Evolutionary conservation across 1,140 invertebrate species (phyloP).

Genomic region (Drosophila pseudoananassae): DNA sequence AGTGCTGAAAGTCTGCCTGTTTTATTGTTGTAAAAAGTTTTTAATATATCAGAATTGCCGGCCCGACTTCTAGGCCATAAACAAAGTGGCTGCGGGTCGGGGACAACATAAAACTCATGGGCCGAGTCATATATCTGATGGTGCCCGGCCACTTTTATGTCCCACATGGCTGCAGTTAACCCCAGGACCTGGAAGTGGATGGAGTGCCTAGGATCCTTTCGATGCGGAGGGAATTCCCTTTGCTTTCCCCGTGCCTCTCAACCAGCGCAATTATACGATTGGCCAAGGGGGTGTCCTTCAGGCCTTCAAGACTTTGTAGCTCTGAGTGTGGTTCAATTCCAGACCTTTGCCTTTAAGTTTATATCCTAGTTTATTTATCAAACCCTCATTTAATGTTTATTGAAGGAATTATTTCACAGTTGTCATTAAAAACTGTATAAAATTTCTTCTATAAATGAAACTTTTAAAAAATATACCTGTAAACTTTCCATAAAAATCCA

Average conservation of each 20-base stretch:
- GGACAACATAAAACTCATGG: conserved; percentile 40
- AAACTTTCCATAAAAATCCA: background rate
- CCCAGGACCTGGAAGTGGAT: conserved; percentile 3
- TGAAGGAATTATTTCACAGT: too few relatives aligned
- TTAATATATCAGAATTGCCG: conserved; percentile 47
- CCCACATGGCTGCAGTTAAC: conserved; percentile 58
- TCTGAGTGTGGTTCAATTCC: background rate
- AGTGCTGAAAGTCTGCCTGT: conserved; percentile 23
- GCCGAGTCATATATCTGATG: conserved; percentile 45
- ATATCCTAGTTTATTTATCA: too few relatives aligned
- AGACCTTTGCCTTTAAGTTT: background rate
- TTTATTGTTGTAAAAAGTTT: conserved; percentile 51
- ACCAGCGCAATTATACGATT: conserved; percentile 23
- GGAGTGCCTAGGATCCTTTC: conserved; percentile 5
- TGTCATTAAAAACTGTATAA: background rate
- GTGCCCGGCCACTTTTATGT: conserved; percentile 49
- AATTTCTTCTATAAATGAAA: background rate
- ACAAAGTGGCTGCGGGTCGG: conserved; percentile 20
- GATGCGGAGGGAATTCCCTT: conserved; percentile 10
- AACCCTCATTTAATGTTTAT: too few relatives aligned
- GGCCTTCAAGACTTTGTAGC: background rate
- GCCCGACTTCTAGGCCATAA: conserved; percentile 18
- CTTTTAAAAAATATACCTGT: background rate
- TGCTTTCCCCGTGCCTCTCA: background rate
- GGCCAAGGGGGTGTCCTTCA: conserved; percentile 20